Evolutionary conservation across 1,140 invertebrate genomes (phyloP), one percentile per base, ranked within the genome.

Genomic region (Chymomyza costata): DNA sequence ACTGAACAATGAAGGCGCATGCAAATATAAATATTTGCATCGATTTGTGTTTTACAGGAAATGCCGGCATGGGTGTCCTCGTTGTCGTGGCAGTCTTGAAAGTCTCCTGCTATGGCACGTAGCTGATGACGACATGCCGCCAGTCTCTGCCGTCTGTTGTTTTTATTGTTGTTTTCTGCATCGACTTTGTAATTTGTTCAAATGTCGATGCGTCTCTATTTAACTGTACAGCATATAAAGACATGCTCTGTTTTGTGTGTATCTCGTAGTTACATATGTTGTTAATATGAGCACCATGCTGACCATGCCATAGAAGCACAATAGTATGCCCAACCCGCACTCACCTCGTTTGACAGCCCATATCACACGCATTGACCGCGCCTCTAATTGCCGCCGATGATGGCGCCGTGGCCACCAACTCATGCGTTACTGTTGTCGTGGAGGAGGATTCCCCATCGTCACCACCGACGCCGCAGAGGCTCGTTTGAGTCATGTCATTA

Each of bases 281-380:
- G 32, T 25, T 41, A 6, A 41, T n/a, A n/a, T n/a, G n/a, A n/a
- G n/a, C n/a, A n/a, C n/a, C n/a, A n/a, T n/a, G n/a, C n/a, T n/a
- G n/a, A n/a, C n/a, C n/a, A n/a, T n/a, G n/a, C n/a, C n/a, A n/a
- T n/a, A n/a, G n/a, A n/a, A n/a, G n/a, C n/a, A n/a, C n/a, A n/a
- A n/a, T n/a, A n/a, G n/a, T 28, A 6, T 18, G 14, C 11, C 10
- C 5, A 18, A n/a, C 32, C 21, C 25, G 8, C 3, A 62, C 64
- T 59, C 51, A 85, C 84, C 84, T 82, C 52, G 84, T 85, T 46
- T 85, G 84, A 55, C 84, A 85, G 57, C 84, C 84, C 84, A 85
- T 85, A 54, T 85, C 84, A 54, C 84, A 85, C 54, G 78, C 81
- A 68, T 69, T 81, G 32, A 67, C 54, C 47, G 64, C 69, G 6